These are phyloP conservation scores for Timandra comae DNA, from an alignment of 2,888 invertebrate species.

Conservation along the genomic window DNA sequence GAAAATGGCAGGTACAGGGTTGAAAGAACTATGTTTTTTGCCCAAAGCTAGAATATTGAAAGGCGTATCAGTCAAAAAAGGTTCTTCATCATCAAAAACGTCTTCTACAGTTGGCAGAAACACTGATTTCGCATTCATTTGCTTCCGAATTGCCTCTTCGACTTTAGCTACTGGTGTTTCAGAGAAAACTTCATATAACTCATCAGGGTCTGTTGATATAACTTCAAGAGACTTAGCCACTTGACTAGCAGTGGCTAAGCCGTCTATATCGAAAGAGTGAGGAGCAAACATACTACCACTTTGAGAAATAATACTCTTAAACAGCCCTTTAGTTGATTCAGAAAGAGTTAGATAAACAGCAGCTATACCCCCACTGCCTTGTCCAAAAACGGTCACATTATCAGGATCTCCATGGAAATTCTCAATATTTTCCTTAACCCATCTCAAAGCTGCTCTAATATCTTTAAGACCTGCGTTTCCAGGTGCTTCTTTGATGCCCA, in stretches of 20 bases:
- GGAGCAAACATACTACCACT: constrained; percentile 58
- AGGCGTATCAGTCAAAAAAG: constrained; percentile 58
- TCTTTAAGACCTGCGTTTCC: constrained; percentile 71
- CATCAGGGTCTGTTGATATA: constrained; percentile 40
- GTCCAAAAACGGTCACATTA: constrained; percentile 66
- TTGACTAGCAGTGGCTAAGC: constrained; percentile 52
- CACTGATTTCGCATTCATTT: constrained; percentile 59
- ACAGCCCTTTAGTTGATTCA: constrained; percentile 55
- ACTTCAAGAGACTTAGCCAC: constrained; percentile 56
- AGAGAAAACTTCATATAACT: constrained; percentile 42
- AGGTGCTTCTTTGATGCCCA: constrained; percentile 55
- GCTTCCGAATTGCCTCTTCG: constrained; percentile 60
- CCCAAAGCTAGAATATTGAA: constrained; percentile 54
- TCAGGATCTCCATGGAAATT: constrained; percentile 57
- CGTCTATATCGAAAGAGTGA: constrained; percentile 49
- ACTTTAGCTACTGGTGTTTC: constrained; percentile 44
- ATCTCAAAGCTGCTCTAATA: constrained; percentile 61
- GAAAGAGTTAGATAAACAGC: constrained; percentile 61
- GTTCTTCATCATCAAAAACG: constrained; percentile 50
- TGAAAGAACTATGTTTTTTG: constrained; percentile 30
- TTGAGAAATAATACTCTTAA: constrained; percentile 57
- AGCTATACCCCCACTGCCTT: constrained; percentile 62
- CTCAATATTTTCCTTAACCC: constrained; percentile 57
- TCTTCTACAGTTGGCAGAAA: constrained; percentile 59
- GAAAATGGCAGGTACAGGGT: constrained; percentile 67